A percentile compares a stretch with the other conserved stretches of the same genome.
phyloP scores from a whole-genome alignment of 2,888 invertebrate genomes.

The Apodemia mormo region DNA sequence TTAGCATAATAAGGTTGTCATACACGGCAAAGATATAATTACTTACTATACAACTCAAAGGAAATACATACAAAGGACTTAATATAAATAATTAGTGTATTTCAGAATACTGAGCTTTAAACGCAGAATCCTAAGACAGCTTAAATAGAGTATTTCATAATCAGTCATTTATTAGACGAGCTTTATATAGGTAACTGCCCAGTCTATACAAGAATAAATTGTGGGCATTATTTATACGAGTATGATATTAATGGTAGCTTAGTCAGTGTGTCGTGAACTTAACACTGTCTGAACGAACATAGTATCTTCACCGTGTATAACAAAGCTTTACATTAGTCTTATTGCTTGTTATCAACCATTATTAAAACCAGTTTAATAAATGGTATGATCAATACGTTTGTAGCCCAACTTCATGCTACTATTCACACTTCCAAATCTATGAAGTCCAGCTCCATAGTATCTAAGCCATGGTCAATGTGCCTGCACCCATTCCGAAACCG shows the following conservation, averaged over 20 bases:
- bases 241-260: conserved; percentile 10
- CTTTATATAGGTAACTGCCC: not conserved
- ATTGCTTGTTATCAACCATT: conserved; percentile 73
- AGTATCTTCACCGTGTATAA: conserved; percentile 9
- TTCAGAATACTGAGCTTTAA: not conserved
- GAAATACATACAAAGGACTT: conserved; percentile 7
- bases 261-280: not conserved
- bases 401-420: conserved; percentile 49
- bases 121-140: not conserved
- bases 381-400: conserved; percentile 66
- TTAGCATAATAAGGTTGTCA: conserved; percentile 30
- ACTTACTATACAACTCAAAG: not conserved
- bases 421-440: conserved; percentile 53
- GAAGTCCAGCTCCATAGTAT: conserved; percentile 76
- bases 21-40: conserved; percentile 8
- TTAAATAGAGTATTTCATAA: not conserved
- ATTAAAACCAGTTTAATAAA: conserved; percentile 80
- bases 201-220: not conserved
- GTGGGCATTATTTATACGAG: not conserved
- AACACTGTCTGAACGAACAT: not conserved
- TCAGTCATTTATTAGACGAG: not conserved
- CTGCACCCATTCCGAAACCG: conserved; percentile 95
- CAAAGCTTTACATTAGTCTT: conserved; percentile 62
- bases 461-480: conserved; percentile 93
- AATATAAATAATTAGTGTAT: not conserved